Evolutionary conservation across 1,140 invertebrate genomes (phyloP), one percentile per base, ranked within the genome.

Genomic region (Pachyrhynchus sulphureomaculatus): DNA sequence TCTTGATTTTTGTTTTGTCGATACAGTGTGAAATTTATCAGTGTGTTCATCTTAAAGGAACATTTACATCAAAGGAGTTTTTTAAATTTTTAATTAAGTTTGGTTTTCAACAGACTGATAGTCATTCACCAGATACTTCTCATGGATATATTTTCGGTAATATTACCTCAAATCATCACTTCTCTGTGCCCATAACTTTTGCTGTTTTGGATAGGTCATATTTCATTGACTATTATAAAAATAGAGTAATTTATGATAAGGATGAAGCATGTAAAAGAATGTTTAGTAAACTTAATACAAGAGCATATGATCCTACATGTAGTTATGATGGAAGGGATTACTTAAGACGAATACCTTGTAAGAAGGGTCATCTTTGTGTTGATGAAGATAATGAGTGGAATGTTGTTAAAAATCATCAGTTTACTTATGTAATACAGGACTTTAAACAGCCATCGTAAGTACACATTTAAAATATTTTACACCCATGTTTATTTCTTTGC

Each of bases 141-240:
- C 88, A 89, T 78, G 95, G 96, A 23, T 97, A 93, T 76, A 95
- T 97, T 68, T 97, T 94, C 76, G 95, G 95, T 13, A 97, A 97
- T 78, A 86, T 97, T 21, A 95, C 92, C 18, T 85, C 90, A 0
- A 83, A 78, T 56, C 77, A 80, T 18, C 78, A 84, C 53, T 84
- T 86, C 61, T 80, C 82, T 48, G 81, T 82, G 65, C 83, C 86
- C n/a, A 82, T 91, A 10, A 94, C 91, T 12, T 84, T 96, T 48
- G 91, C 93, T 23, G 90, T 96, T 10, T 80, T 96, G 48, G 91
- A 95, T 74, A 86, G 91, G 71, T 82, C 85, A 56, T 89, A 91
- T 78, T 96, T 96, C 79, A 78, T 94, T 62, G 87, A 93, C 66
- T 95, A 91, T 77, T 96, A 94, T 79, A 87, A 88, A 51, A 95